phyloP scores from a whole-genome alignment of 2,888 invertebrate species.

The Dolichopus griseipennis region DNA sequence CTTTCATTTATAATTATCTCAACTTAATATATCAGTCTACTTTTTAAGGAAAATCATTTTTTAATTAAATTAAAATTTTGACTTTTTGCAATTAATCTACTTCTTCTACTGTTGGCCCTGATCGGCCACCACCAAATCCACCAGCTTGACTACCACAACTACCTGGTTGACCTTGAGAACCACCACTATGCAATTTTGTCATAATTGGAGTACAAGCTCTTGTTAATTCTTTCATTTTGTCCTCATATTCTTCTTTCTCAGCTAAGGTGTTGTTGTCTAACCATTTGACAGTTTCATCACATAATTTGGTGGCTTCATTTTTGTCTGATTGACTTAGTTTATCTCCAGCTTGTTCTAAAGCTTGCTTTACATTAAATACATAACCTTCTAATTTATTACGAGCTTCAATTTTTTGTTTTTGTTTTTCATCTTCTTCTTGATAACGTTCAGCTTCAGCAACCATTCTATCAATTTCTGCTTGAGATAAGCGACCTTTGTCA shows the following conservation, averaged over 20 bases:
- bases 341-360: conserved; percentile 53
- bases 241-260: conserved; percentile 65
- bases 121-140: conserved; percentile 53
- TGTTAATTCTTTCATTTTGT: conserved; percentile 36
- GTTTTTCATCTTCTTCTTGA: conserved; percentile 62
- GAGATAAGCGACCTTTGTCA: conserved; percentile 67
- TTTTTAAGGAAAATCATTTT: too few species aligned
- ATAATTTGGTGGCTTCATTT: conserved; percentile 55
- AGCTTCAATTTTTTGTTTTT: conserved; percentile 57
- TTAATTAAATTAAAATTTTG: too few species aligned
- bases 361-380: conserved; percentile 60
- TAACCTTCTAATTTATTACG: conserved; percentile 66
- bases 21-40: too few species aligned
- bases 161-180: conserved; percentile 53
- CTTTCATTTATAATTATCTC: too few species aligned
- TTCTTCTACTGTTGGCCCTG: conserved; percentile 40
- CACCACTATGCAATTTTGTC: conserved; percentile 47
- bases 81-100: conserved; percentile 51
- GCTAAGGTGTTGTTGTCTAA: conserved; percentile 67
- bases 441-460: conserved; percentile 61
- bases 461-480: conserved; percentile 72
- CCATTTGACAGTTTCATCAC: conserved; percentile 59
- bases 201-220: conserved; percentile 41
- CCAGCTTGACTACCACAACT: conserved; percentile 47
- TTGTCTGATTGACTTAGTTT: conserved; percentile 58